A percentile compares a stretch with the other conserved stretches of the same genome.
Evolutionary conservation across 1,140 invertebrate species (phyloP).

Genomic region (Eumeta japonica): DNA sequence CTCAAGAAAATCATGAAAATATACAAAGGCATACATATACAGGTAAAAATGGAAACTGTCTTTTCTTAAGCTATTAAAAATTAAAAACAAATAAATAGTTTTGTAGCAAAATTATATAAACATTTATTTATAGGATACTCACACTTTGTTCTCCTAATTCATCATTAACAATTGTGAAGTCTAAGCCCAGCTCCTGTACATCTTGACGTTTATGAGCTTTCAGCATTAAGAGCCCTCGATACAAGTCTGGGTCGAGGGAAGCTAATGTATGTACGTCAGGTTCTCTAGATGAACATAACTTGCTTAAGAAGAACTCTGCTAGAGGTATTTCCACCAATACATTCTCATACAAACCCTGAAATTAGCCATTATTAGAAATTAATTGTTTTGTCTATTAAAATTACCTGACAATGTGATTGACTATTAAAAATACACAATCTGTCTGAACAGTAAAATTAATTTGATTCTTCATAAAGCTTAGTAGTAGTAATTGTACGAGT

Average conservation of each 20-base stretch:
- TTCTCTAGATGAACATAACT: conserved; percentile 65
- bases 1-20: too few relatives aligned
- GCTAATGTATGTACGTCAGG: conserved; percentile 93
- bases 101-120: too few relatives aligned
- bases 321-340: conserved; percentile 91
- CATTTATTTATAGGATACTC: conserved; percentile 13
- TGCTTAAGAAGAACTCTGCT: conserved; percentile 87
- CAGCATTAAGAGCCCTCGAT: conserved; percentile 86
- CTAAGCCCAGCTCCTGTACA: conserved; percentile 80
- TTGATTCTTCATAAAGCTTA: too few relatives aligned
- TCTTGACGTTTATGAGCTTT: conserved; percentile 75
- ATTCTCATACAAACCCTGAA: conserved; percentile 90
- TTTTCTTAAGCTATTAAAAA: too few relatives aligned
- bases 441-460: too few relatives aligned
- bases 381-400: too few relatives aligned
- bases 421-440: conserved; percentile 4
- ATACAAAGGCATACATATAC: too few relatives aligned
- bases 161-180: conserved; percentile 89
- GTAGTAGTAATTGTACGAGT: too few relatives aligned
- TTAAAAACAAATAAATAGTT: too few relatives aligned
- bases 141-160: conserved; percentile 87
- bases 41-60: too few relatives aligned
- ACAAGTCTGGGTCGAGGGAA: conserved; percentile 88
- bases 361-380: conserved; percentile 14
- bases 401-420: too few relatives aligned